phyloP scores from a whole-genome alignment of 2,888 invertebrate species.

The Stenichneumon culpator region DNA sequence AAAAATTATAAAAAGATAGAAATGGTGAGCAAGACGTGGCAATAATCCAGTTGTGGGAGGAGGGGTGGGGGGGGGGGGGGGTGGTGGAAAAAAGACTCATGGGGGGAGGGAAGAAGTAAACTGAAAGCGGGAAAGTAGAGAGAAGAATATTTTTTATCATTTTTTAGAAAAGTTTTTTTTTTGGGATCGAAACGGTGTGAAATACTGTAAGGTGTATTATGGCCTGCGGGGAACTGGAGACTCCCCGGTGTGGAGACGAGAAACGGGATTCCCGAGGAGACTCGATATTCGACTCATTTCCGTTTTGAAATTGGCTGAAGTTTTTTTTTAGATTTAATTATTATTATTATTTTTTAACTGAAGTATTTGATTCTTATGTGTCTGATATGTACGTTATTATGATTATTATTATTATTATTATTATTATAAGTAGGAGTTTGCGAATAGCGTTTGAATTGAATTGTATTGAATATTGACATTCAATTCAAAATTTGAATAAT shows the following conservation, averaged over 20 bases:
- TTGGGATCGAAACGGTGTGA: too few relatives aligned
- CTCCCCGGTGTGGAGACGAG: background rate
- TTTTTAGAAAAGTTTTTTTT: too few relatives aligned
- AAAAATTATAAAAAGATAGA: slow-evolving; percentile 40
- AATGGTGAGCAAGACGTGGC: slow-evolving; percentile 57
- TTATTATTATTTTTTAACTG: background rate
- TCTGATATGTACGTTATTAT: too few relatives aligned
- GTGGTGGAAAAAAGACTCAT: background rate
- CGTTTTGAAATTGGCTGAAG: slow-evolving; percentile 23
- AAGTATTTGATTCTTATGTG: background rate
- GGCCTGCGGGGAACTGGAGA: slow-evolving; percentile 11
- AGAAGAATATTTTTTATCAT: too few relatives aligned
- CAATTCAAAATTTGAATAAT: too few relatives aligned
- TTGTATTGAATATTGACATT: too few relatives aligned
- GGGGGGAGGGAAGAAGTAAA: slow-evolving; percentile 9
- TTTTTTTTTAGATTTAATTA: background rate
- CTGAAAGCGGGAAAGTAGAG: background rate
- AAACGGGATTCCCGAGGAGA: slow-evolving; percentile 3
- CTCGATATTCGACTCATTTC: slow-evolving; percentile 47
- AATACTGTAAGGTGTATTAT: too few relatives aligned
- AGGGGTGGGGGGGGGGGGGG: background rate
- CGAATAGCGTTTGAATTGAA: too few relatives aligned
- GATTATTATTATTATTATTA: too few relatives aligned
- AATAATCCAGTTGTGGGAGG: slow-evolving; percentile 59
- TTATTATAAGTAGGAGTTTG: too few relatives aligned